Evolutionary conservation across 2,113 vertebrate genomes (phyloP).

Genomic region (Rhinoptilus africanus): DNA sequence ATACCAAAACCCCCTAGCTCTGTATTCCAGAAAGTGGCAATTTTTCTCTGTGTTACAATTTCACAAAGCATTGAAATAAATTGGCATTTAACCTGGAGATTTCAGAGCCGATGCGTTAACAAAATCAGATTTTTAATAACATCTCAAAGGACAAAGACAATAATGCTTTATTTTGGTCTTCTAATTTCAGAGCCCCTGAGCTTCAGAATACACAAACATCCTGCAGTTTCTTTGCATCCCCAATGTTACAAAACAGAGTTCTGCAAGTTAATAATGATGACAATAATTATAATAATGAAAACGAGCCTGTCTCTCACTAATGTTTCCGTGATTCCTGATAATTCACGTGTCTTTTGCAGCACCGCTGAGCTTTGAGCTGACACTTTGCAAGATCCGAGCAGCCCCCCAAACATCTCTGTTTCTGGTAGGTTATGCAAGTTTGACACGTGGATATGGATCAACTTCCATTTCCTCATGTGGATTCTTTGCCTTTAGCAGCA

Average conservation of each 20-base stretch:
- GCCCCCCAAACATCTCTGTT: background rate
- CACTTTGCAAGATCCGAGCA: background rate
- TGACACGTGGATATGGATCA: background rate
- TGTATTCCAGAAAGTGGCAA: background rate
- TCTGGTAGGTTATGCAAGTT: background rate
- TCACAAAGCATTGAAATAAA: background rate
- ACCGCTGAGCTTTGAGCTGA: background rate
- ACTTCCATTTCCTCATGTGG: background rate
- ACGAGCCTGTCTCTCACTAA: fast-evolving
- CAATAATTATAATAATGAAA: background rate
- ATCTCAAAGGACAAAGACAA: background rate
- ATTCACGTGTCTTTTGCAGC: background rate
- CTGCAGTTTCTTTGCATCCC: background rate
- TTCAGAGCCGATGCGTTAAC: background rate
- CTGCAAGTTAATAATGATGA: background rate
- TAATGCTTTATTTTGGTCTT: background rate
- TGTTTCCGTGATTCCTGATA: background rate
- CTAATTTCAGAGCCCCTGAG: background rate
- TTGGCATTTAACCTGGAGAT: background rate
- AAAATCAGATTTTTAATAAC: background rate
- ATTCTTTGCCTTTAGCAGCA: background rate
- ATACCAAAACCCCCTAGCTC: background rate
- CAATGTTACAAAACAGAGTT: background rate
- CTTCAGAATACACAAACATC: background rate
- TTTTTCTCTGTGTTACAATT: background rate